A percentile compares a stretch with the other conserved stretches of the same genome.
These are phyloP conservation scores for Lithobates pipiens DNA, from an alignment of 2,797 vertebrate genomes.

Conservation along the genomic window DNA sequence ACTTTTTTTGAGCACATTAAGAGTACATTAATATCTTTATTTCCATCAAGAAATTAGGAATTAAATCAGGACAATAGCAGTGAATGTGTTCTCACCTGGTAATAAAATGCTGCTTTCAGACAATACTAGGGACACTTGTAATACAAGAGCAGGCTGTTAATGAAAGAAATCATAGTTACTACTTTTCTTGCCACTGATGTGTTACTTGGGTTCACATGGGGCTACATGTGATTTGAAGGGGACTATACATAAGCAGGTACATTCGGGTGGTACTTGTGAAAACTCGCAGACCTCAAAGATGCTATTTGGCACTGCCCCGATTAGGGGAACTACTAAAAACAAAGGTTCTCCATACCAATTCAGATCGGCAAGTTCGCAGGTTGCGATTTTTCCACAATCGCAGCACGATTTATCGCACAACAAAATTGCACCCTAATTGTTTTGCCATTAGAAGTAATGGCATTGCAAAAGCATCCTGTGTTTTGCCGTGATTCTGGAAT, in stretches of 20 bases:
- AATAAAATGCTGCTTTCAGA: slow-evolving; percentile 34
- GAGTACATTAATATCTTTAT: slow-evolving; percentile 3
- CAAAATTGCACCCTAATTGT: no score
- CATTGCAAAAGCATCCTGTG: no score
- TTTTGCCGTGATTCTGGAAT: no score
- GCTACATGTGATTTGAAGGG: not conserved
- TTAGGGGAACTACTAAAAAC: no score
- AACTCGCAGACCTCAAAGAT: no score
- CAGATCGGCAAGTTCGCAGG: no score
- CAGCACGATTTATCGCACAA: no score
- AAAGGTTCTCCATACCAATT: no score
- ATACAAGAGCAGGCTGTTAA: slow-evolving; percentile 21
- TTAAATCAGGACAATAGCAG: slow-evolving; percentile 31
- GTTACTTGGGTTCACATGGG: not conserved
- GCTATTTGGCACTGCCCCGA: no score
- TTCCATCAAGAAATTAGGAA: slow-evolving; percentile 36
- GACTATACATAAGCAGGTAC: not conserved
- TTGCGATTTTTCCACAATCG: no score
- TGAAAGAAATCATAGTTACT: not conserved
- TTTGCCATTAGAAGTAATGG: no score
- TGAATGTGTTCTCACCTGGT: not conserved
- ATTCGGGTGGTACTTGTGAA: no score
- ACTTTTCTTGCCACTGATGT: not conserved
- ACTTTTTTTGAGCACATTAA: not conserved
- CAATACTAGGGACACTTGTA: not conserved